Conservation (phyloP, 2,113 vertebrate species). For the Chloropsis cyanopogon region DNA sequence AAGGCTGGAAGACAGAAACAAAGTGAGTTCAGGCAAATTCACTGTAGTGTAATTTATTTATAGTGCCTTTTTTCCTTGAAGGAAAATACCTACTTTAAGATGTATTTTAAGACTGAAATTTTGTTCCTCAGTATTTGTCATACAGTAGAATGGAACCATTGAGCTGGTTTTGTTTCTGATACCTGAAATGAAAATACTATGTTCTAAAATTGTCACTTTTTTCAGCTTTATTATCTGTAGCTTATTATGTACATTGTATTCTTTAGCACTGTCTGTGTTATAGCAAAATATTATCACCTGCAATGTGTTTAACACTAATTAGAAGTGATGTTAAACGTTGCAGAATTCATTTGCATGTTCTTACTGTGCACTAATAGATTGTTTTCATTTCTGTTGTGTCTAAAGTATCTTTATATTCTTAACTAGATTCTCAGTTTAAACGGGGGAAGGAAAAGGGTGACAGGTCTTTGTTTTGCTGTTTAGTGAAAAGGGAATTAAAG, state of each 20-base stretch:
- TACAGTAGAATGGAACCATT: constrained; percentile 89
- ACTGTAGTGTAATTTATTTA: constrained; percentile 99
- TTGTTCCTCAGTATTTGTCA: constrained; percentile 94
- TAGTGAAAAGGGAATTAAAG: constrained; percentile 1
- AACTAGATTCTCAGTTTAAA: constrained; percentile 39
- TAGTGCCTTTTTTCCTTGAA: constrained; percentile 99
- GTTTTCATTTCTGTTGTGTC: constrained; percentile 65
- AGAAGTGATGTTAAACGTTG: constrained; percentile 75
- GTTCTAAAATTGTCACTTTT: constrained; percentile 80
- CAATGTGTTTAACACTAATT: constrained; percentile 76
- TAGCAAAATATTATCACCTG: constrained; percentile 83
- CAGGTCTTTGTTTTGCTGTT: constrained; percentile 19
- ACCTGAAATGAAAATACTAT: constrained; percentile 82
- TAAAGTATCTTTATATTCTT: constrained; percentile 60
- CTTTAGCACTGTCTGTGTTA: constrained; percentile 74
- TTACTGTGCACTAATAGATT: constrained; percentile 43
- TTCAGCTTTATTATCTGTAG: constrained; percentile 82
- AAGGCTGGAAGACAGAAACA: constrained; percentile 97
- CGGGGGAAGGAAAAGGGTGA: constrained; percentile 56
- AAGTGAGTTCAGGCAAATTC: constrained; percentile 96
- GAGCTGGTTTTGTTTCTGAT: constrained; percentile 91
- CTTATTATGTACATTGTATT: constrained; percentile 83
- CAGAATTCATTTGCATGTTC: constrained; percentile 50
- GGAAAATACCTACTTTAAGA: constrained; percentile 94
- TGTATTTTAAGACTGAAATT: constrained; percentile 96